phyloP scores from a whole-genome alignment of 2,888 invertebrate species.

The Atherix ibis region DNA sequence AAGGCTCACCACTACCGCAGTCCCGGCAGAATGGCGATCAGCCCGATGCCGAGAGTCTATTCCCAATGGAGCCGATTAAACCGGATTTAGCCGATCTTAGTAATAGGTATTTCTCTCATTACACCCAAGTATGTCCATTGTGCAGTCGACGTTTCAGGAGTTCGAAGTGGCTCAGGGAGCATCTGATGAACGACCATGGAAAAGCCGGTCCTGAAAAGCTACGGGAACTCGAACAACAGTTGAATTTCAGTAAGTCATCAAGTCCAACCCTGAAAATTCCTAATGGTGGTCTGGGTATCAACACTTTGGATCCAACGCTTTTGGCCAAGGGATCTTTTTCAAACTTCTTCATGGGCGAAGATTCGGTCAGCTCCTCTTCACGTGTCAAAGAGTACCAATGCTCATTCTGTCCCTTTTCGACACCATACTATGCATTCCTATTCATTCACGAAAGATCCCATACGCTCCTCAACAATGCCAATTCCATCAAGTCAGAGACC shows the following conservation, averaged over 20 bases:
- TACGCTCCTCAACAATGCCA: conserved; percentile 26
- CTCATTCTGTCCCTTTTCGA: conserved; percentile 77
- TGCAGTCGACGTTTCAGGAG: conserved; percentile 79
- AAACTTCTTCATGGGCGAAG: conserved; percentile 12
- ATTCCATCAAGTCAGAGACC: conserved; percentile 19
- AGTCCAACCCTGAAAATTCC: conserved; percentile 32
- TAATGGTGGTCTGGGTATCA: conserved; percentile 22
- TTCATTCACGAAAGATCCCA: conserved; percentile 87
- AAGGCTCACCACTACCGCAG: conserved; percentile 42
- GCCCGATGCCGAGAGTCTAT: conserved; percentile 21
- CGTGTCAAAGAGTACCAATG: conserved; percentile 68
- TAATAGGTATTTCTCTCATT: conserved; percentile 48
- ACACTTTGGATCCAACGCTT: conserved; percentile 19
- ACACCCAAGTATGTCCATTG: conserved; percentile 64
- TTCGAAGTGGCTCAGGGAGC: conserved; percentile 74
- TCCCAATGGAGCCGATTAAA: conserved; percentile 12
- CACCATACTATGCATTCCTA: conserved; percentile 75
- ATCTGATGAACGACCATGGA: conserved; percentile 75
- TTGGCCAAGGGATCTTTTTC: conserved; percentile 25
- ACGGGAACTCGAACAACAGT: conserved; percentile 26
- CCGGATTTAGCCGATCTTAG: conserved; percentile 36
- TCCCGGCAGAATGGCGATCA: conserved; percentile 29
- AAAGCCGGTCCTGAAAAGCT: conserved; percentile 33
- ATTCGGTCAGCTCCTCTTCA: conserved; percentile 20
- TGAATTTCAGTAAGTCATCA: conserved; percentile 23